Evolutionary conservation across 2,797 vertebrate genomes (phyloP), one percentile per base, ranked within the genome.

Genomic region (Picus viridis): DNA sequence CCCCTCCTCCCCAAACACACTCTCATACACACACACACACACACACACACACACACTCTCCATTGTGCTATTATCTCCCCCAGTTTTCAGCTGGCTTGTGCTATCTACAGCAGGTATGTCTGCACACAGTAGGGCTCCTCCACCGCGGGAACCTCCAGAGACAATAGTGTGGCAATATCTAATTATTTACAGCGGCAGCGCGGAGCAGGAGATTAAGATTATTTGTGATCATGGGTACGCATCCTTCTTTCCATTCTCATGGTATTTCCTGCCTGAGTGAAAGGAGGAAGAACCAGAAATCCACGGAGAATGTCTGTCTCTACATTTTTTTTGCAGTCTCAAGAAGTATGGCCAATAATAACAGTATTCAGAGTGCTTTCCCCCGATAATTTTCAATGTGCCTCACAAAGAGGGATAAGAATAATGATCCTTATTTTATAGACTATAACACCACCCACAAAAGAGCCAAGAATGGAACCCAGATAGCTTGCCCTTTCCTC

Each of bases 231-330:
- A 92, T 91, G 94, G 83, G 92, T 89, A 95, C 0, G 43, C 89
- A 96, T 94, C 91, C 81, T 86, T 91, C 87, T 95, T 92, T 88
- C 89, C 91, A 89, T 95, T 95, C 92, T 96, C 93, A 92, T 96
- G 93, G 77, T 95, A 95, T 96, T 94, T 96, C 95, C 94, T 94
- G 91, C 89, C 83, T 3, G 4, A 94, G 85, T 72, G 77, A 95
- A 94, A 95, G 92, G 77, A 95, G 92, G 94, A 96, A 95, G 94
- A 95, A 96, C 85, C 89, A 96, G 95, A 96, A 95, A 95, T 93
- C 93, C 92, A 96, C 92, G 92, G 95, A 95, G 94, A 96, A 94
- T 59, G 71, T 92, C 92, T 94, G 92, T 56, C 82, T 95, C 82
- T 82, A 22, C 16, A 23, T 70, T 91, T 82, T 82, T 93, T 94